Evolutionary conservation across 2,113 vertebrate species (phyloP), one percentile per base, ranked within the genome.

Genomic region (Ceyx cyanopectus): DNA sequence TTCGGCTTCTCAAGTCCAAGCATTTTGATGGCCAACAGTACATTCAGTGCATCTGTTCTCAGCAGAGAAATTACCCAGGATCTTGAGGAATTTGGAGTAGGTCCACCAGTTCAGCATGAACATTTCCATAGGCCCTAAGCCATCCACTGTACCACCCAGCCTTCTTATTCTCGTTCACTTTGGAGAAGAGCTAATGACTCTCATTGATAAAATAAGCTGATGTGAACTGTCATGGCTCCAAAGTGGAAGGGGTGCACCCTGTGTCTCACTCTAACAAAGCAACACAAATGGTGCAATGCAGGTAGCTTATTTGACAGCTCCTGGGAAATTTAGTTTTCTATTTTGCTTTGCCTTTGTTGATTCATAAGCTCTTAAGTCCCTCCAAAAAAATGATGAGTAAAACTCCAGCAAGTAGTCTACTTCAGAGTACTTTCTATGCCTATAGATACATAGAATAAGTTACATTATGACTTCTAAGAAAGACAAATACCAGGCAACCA

Each of bases 401-500:
- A 93, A 83, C 69, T 61, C 75, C 19, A 81, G 54, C 24, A 50
- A 67, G 57, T 8, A 57, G 54, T 63, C 19, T 67, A 34, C 83
- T 84, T 87, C 72, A 85, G 50, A 95, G 90, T 11, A 61, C 65
- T 76, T 85, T 91, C 51, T 70, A 40, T 68, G 63, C 78, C 79
- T 75, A 61, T 48, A 89, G 73, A 94, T 67, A 63, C 23, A 60
- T 82, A 87, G 80, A 92, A 93, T 90, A 94, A 96, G 76, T 65
- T 67, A 92, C 58, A 51, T 77, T 77, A 93, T 63, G 80, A 94
- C 88, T 96, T 96, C 96, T 89, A 94, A 95, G 93, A 87, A 92
- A 87, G 74, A 93, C 77, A 92, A 92, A 96, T 85, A 95, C 32
- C 80, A 95, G 87, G 95, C 85, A 95, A 95, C 79, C 76, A 72